Conservation (phyloP, 2,888 invertebrate species). For the Horisme vitalbata region DNA sequence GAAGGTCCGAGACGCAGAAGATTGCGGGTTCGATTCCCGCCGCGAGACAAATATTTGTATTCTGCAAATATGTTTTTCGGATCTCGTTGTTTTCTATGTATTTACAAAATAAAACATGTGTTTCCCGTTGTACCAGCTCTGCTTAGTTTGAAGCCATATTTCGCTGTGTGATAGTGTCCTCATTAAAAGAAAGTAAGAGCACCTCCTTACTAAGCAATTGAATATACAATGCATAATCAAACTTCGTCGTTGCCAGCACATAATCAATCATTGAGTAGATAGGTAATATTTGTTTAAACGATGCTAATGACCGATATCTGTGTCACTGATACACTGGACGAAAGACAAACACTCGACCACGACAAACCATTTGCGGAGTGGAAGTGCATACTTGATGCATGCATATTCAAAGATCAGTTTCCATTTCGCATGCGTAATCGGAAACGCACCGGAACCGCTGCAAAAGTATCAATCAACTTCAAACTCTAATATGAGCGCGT, state of each 20-base stretch:
- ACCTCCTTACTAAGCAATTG: no score
- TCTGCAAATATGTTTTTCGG: no score
- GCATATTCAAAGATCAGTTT: constrained; percentile 80
- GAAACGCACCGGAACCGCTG: constrained; percentile 60
- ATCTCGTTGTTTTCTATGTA: no score
- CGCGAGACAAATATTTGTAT: no score
- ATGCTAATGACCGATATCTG: constrained; percentile 49
- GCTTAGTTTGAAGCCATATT: no score
- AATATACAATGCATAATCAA: neutral
- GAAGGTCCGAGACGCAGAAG: no score
- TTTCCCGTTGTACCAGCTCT: no score
- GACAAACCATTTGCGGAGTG: constrained; percentile 30
- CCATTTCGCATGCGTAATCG: constrained; percentile 77
- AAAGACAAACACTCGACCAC: constrained; percentile 41
- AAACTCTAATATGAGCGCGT: constrained; percentile 44
- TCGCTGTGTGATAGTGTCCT: no score
- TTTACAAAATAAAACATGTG: no score
- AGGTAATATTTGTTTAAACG: constrained; percentile 39
- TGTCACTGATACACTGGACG: constrained; percentile 40
- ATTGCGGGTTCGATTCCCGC: no score
- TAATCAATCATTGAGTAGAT: constrained; percentile 39
- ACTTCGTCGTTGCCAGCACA: constrained; percentile 5
- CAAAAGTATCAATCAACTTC: constrained; percentile 47
- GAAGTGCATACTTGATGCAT: constrained; percentile 51
- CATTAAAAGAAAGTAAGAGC: no score